Conservation (phyloP, 2,888 invertebrate species). For the Neoascia interrupta region DNA sequence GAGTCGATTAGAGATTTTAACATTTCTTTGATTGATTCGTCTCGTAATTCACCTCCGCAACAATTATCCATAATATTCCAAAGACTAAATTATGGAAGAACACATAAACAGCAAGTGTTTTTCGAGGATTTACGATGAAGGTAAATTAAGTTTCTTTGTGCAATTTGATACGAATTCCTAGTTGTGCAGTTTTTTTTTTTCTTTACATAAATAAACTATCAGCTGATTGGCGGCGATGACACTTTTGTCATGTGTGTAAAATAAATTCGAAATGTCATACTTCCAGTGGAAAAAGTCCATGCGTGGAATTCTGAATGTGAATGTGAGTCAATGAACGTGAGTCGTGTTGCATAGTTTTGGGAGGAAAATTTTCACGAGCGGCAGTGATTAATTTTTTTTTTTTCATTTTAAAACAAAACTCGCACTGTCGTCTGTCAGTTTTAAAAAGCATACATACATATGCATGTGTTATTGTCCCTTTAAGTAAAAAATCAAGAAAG, state of each 20-base stretch:
- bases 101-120: background rate
- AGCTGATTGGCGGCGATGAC: slow-evolving; percentile 42
- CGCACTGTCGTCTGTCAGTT: too few species aligned
- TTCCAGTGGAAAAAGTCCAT: background rate
- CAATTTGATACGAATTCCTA: background rate
- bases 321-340: background rate
- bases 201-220: slow-evolving; percentile 50
- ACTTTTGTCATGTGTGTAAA: too few species aligned
- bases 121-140: background rate
- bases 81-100: slow-evolving; percentile 47
- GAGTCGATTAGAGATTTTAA: slow-evolving; percentile 77
- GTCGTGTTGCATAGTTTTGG: slow-evolving; percentile 21
- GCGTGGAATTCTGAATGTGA: background rate
- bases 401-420: too few species aligned
- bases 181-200: slow-evolving; percentile 2
- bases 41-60: slow-evolving; percentile 75
- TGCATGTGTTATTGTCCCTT: too few species aligned
- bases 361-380: too few species aligned
- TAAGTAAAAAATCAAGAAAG: too few species aligned
- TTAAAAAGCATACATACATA: too few species aligned
- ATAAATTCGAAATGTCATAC: slow-evolving; percentile 21
- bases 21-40: slow-evolving; percentile 76
- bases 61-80: slow-evolving; percentile 74
- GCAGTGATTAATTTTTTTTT: too few species aligned
- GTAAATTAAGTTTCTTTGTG: slow-evolving; percentile 13